phyloP scores from a whole-genome alignment of 2,888 invertebrate species.

The Drosophila pseudotakahashii region DNA sequence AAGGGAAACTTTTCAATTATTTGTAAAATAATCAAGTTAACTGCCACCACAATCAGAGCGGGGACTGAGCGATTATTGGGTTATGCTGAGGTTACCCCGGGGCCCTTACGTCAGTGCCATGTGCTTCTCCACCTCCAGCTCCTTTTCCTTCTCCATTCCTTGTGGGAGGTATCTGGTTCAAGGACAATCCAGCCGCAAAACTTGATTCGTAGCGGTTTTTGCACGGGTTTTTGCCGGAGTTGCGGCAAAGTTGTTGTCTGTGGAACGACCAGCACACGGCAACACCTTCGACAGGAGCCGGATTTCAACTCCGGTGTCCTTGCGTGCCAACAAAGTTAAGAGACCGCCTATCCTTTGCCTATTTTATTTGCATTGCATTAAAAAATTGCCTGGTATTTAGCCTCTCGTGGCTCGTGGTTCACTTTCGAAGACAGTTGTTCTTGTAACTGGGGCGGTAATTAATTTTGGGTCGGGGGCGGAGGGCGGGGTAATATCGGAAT shows the following conservation, averaged over 20 bases:
- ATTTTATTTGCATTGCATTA: constrained; percentile 69
- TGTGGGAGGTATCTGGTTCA: constrained; percentile 66
- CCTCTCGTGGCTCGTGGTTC: constrained; percentile 19
- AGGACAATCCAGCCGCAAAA: constrained; percentile 71
- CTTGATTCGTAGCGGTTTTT: constrained; percentile 67
- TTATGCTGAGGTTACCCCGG: constrained; percentile 8
- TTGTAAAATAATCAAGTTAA: constrained; percentile 79
- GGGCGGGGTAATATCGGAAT: constrained; percentile 20
- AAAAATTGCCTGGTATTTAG: constrained; percentile 53
- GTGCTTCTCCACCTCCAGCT: constrained; percentile 1
- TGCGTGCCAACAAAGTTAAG: constrained; percentile 64
- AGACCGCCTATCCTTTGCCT: constrained; percentile 38
- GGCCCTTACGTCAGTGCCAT: constrained; percentile 38
- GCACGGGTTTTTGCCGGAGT: constrained; percentile 51
- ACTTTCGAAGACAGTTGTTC: constrained; percentile 31
- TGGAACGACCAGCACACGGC: constrained; percentile 39
- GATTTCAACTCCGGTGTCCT: constrained; percentile 51
- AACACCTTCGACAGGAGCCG: constrained; percentile 62
- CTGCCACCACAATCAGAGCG: constrained; percentile 60
- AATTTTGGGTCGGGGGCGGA: constrained; percentile 53
- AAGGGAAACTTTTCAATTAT: constrained; percentile 75
- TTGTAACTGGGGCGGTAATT: constrained; percentile 62
- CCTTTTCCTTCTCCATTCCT: constrained; percentile 17
- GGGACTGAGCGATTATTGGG: constrained; percentile 26
- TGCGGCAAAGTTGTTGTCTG: constrained; percentile 24